Percentiles rank a stretch among this genome's conserved stretches.
Evolutionary conservation across 2,888 invertebrate genomes (phyloP).

Genomic region (Nephrocerus scutellatus): DNA sequence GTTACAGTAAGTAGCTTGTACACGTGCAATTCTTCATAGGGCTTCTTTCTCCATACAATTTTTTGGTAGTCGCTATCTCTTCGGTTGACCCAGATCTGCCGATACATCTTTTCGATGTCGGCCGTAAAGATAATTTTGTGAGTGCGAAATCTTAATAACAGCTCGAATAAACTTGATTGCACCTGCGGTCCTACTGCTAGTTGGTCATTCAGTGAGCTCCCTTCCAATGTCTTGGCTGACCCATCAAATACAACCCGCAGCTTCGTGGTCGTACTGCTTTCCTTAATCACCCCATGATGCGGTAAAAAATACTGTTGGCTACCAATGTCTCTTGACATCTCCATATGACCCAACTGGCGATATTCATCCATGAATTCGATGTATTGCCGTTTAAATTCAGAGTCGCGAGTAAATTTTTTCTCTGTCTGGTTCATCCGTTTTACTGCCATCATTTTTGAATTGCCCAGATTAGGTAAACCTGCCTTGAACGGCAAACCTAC

Average conservation of each 20-base stretch:
- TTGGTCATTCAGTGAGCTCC: conserved; percentile 23
- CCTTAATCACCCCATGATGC: conserved; percentile 8
- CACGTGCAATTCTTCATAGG: background rate
- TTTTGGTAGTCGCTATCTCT: background rate
- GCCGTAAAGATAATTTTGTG: conserved; percentile 23
- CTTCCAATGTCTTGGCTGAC: conserved; percentile 12
- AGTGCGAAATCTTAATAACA: conserved; percentile 6
- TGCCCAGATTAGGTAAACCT: conserved; percentile 1
- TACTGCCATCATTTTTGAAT: conserved; percentile 4
- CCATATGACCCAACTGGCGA: conserved; percentile 5
- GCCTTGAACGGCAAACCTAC: conserved; percentile 14
- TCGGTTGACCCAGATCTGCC: background rate
- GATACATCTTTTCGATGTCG: conserved; percentile 19
- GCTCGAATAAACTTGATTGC: conserved; percentile 8
- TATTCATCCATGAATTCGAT: conserved; percentile 4
- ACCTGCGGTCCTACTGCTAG: conserved; percentile 17
- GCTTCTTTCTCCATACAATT: conserved; percentile 1
- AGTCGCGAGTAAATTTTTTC: background rate
- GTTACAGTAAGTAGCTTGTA: conserved; percentile 2
- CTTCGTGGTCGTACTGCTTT: conserved; percentile 12
- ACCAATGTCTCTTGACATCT: no score
- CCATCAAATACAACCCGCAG: conserved; percentile 16
- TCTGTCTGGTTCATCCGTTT: conserved; percentile 2
- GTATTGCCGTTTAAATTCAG: background rate
- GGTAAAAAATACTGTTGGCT: conserved; percentile 5